Conservation (phyloP, 2,797 vertebrate genomes). For the Erpetoichthys calabaricus region DNA sequence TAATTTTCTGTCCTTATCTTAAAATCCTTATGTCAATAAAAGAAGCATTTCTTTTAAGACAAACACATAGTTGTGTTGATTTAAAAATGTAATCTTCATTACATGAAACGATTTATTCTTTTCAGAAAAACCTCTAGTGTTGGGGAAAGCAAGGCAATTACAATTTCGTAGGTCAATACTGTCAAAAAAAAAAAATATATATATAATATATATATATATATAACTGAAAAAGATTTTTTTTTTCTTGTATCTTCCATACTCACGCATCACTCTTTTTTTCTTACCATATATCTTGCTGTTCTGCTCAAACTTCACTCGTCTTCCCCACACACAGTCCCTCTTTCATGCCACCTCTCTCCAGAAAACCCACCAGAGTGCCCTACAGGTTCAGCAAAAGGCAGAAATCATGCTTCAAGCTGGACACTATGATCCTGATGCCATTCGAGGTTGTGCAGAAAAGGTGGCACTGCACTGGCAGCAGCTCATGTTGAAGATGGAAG, state of each 20-base stretch:
- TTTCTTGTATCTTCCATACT: slow-evolving; percentile 25
- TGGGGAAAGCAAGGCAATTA: too few species aligned
- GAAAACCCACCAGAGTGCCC: slow-evolving; percentile 96
- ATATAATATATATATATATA: too few species aligned
- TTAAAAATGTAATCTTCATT: too few species aligned
- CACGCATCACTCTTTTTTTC: slow-evolving; percentile 16
- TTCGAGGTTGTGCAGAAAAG: slow-evolving; percentile 83
- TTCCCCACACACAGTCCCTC: slow-evolving; percentile 67
- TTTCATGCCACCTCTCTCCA: slow-evolving; percentile 94
- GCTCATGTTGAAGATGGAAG: slow-evolving; percentile 97
- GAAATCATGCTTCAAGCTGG: slow-evolving; percentile 84
- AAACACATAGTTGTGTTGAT: too few species aligned
- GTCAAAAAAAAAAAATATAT: too few species aligned
- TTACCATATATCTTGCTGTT: slow-evolving; percentile 43
- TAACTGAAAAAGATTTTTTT: not conserved
- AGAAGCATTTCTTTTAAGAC: too few species aligned
- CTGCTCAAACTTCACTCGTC: slow-evolving; percentile 41
- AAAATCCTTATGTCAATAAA: too few species aligned
- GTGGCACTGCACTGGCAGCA: slow-evolving; percentile 95
- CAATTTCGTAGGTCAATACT: too few species aligned
- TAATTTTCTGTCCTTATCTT: too few species aligned
- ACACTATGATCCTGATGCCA: slow-evolving; percentile 84
- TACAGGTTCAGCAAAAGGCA: slow-evolving; percentile 94
- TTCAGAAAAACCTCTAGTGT: too few species aligned
- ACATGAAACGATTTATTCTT: too few species aligned